phyloP scores from a whole-genome alignment of 2,113 vertebrate genomes.

The Trogon surrucura region DNA sequence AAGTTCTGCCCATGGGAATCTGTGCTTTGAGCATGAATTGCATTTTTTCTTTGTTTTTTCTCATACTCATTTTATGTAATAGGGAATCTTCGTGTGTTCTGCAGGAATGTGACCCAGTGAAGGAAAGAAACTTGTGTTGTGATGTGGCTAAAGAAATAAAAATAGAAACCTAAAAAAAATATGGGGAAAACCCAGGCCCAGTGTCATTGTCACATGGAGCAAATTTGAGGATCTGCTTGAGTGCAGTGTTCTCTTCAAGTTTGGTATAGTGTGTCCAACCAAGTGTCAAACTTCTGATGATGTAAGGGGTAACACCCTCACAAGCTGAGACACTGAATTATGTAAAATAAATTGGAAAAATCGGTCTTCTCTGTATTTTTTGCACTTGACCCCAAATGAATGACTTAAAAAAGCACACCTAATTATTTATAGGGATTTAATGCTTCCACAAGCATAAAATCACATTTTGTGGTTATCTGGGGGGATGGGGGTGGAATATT shows the following conservation, averaged over 20 bases:
- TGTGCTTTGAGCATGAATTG: not conserved
- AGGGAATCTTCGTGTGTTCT: not conserved
- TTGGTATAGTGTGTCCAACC: not conserved
- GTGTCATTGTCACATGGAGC: not conserved
- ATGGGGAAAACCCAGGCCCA: not conserved
- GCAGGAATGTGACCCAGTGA: not conserved
- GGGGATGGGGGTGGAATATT: not conserved
- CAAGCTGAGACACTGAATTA: not conserved
- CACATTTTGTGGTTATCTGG: not conserved
- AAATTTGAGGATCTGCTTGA: not conserved
- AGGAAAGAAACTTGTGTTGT: not conserved
- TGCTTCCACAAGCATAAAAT: not conserved
- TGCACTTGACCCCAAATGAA: not conserved
- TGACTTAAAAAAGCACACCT: not conserved
- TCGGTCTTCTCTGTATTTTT: not conserved
- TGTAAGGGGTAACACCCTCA: not conserved
- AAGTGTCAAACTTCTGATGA: not conserved
- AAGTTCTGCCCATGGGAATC: not conserved
- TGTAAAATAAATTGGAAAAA: not conserved
- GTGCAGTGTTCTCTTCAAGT: not conserved
- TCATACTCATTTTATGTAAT: not conserved
- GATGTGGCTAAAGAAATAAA: not conserved
- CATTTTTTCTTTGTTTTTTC: not conserved
- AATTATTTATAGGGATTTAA: not conserved
- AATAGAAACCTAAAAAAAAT: not conserved